Evolutionary conservation across 2,797 vertebrate species (phyloP), one percentile per base, ranked within the genome.

Genomic region (Sebastes jordani): DNA sequence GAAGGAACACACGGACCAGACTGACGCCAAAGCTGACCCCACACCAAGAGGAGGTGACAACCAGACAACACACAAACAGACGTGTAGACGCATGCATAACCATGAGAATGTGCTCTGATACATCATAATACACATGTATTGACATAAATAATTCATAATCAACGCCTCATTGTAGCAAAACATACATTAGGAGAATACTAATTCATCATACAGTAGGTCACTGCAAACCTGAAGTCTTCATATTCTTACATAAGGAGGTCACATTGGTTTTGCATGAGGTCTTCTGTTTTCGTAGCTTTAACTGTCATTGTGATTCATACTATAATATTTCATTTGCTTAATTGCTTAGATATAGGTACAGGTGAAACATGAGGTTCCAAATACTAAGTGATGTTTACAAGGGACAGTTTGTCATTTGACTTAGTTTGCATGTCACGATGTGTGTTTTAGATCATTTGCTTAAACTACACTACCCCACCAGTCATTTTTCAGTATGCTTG

Each of bases 41-140:
- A 7, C 92, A 94, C 61, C 69, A 87, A 32, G 92, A 95, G 68
- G 89, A 95, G 94, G 95, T 95, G 81, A 91, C 36, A 34, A 52
- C 11, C 73, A 32, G 11, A 64, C 36, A 70, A 7, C 55, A 67
- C 56, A 67, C 62, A 58, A 29, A 29, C 63, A 59, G 7, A 60
- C 66, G 14, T 27, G 8, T 38, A 61, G 6, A 60, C 9, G 1
- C 32, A 71, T 14, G 7, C 66, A 63, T 20, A 23, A 58, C 11
- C 58, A 34, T 23, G 14, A 20, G n/a, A 54, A 29, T 36, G 54
- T 65, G 52, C 30, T 64, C n/a, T 8, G 14, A 54, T 32, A 1
- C 22, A 30, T 32, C 52, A 5, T 7, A n/a, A 46, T 7, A 46
- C 2, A 30, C 56, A 23, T 23, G 56, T 2, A 52, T 32, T 22